Percentiles rank a stretch among this genome's conserved stretches.
These are phyloP conservation scores for Hapalemur alaotrensis DNA, from an alignment of 2,797 vertebrate genomes.

Conservation along the genomic window DNA sequence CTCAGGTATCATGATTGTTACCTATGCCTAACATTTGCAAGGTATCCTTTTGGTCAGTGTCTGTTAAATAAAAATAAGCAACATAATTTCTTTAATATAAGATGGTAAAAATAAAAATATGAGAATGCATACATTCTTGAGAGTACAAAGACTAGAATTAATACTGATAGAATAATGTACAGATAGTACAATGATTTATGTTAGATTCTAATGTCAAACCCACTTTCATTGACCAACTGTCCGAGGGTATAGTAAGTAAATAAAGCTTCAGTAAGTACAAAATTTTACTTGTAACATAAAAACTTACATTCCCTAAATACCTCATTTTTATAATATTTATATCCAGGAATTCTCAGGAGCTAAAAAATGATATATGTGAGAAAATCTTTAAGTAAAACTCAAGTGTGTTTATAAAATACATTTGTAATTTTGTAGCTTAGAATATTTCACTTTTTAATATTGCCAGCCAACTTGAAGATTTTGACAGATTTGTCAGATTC, in stretches of 20 bases:
- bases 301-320: not conserved
- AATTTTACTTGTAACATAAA: not conserved
- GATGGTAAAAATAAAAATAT: not conserved
- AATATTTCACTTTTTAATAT: not conserved
- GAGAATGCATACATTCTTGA: not conserved
- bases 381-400: not conserved
- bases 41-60: not conserved
- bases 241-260: not conserved
- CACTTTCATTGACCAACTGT: not conserved
- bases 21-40: not conserved
- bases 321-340: not conserved
- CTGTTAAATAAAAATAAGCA: not conserved
- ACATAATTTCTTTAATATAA: not conserved
- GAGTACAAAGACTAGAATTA: not conserved
- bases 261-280: constrained; percentile 15
- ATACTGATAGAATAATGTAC: not conserved
- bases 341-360: not conserved
- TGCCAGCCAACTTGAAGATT: not conserved
- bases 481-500: not conserved
- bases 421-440: not conserved
- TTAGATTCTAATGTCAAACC: constrained; percentile 17
- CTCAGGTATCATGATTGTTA: not conserved
- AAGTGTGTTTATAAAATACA: not conserved
- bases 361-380: not conserved
- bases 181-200: not conserved